Percentiles rank a stretch among this genome's conserved stretches.
Evolutionary conservation across 2,888 invertebrate species (phyloP).

Genomic region (Salticus scenicus): DNA sequence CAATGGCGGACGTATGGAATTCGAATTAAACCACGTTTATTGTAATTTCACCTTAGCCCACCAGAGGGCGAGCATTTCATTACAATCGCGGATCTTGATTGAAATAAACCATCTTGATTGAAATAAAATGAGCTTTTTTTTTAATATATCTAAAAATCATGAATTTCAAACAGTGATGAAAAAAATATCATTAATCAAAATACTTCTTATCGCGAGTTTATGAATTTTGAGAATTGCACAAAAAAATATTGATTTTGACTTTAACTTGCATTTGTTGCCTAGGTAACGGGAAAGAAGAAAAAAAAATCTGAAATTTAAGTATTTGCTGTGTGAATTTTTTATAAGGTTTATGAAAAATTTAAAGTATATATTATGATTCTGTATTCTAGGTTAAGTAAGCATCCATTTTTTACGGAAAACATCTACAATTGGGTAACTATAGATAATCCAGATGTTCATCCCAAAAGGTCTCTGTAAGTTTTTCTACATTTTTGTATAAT

Average conservation of each 20-base stretch:
- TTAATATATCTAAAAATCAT: no score
- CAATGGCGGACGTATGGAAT: no score
- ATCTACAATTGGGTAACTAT: background rate
- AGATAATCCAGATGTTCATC: background rate
- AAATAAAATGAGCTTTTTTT: no score
- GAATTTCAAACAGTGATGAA: no score
- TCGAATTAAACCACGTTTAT: no score
- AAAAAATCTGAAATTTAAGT: background rate
- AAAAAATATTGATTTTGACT: constrained; percentile 13
- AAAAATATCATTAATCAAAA: background rate
- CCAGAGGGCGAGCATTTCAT: no score
- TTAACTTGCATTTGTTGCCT: constrained; percentile 9
- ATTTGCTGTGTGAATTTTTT: background rate
- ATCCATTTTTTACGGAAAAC: background rate
- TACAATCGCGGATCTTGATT: no score
- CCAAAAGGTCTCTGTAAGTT: background rate
- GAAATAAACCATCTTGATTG: no score
- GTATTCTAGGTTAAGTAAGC: background rate
- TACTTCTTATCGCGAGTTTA: background rate
- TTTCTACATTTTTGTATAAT: no score
- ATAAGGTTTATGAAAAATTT: background rate
- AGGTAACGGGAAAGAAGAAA: background rate
- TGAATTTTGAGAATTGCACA: background rate
- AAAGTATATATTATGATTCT: background rate
- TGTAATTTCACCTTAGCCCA: no score